phyloP scores from a whole-genome alignment of 2,797 vertebrate genomes.

The Anisognathus igniventris region DNA sequence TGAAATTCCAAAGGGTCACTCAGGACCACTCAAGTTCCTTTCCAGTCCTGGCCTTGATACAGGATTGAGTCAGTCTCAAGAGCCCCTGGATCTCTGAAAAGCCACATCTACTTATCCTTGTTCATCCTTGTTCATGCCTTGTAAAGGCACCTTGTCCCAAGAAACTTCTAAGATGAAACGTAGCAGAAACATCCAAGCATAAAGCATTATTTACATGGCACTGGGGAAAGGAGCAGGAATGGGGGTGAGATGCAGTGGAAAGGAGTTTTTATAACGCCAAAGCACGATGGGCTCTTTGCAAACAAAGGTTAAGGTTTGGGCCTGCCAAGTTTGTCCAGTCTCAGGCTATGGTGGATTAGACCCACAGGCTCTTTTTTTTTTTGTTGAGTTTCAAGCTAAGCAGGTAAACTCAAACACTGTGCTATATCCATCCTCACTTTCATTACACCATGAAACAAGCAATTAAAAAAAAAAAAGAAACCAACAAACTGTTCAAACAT shows the following conservation, averaged over 20 bases:
- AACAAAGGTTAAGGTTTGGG: not conserved
- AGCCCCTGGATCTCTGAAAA: not conserved
- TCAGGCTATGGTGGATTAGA: not conserved
- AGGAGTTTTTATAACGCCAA: not conserved
- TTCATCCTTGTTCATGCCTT: not conserved
- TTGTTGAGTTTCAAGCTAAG: not conserved
- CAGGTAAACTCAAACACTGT: not conserved
- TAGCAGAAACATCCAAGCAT: not conserved
- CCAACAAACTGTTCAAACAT: not conserved
- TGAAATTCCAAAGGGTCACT: not conserved
- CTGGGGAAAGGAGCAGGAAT: not conserved
- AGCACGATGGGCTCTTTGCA: not conserved
- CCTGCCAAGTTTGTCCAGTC: not conserved
- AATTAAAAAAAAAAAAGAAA: not conserved
- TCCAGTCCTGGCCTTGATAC: not conserved
- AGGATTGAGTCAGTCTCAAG: not conserved
- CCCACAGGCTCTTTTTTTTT: not conserved
- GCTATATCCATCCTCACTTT: not conserved
- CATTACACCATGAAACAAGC: constrained; percentile 4
- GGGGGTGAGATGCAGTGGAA: fast-evolving
- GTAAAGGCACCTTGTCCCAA: not conserved
- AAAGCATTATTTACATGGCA: not conserved
- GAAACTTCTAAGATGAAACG: not conserved
- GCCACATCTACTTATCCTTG: not conserved
- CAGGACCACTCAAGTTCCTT: not conserved